phyloP scores from a whole-genome alignment of 2,888 invertebrate genomes.

The Neuroscelio doddi region DNA sequence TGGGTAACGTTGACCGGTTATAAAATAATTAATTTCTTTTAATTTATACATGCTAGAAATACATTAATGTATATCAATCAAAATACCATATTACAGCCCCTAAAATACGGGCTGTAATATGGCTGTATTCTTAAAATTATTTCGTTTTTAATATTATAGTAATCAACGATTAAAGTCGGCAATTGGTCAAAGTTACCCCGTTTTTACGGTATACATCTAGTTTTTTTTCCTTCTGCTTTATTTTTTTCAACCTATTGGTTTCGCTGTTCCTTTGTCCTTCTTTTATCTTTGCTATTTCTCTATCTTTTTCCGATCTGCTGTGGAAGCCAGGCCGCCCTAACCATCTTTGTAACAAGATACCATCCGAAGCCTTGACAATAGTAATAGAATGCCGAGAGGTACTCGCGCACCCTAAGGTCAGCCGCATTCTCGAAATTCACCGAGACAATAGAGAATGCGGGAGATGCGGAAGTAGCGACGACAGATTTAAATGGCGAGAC shows the following conservation, averaged over 20 bases:
- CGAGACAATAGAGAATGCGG: conserved; percentile 18
- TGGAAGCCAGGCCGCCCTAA: conserved; percentile 4
- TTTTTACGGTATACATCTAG: too few relatives aligned
- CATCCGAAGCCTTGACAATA: conserved; percentile 41
- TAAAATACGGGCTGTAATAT: too few relatives aligned
- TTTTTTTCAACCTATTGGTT: background rate
- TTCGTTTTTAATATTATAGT: too few relatives aligned
- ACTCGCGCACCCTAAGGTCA: conserved; percentile 37
- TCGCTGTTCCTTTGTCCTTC: background rate
- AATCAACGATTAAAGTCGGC: too few relatives aligned
- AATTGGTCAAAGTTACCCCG: too few relatives aligned
- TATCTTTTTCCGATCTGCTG: background rate
- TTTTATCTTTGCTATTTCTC: conserved; percentile 1
- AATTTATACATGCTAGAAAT: too few relatives aligned
- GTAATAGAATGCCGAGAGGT: conserved; percentile 43
- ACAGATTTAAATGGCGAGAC: conserved; percentile 15
- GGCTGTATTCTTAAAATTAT: too few relatives aligned
- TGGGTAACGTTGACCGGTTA: too few relatives aligned
- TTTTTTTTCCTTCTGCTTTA: too few relatives aligned
- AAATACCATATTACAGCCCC: too few relatives aligned
- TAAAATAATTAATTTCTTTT: too few relatives aligned
- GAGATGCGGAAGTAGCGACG: conserved; percentile 17
- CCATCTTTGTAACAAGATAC: conserved; percentile 43
- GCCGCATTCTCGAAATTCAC: conserved; percentile 34
- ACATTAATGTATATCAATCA: too few relatives aligned